These are phyloP conservation scores for Cotesia vestalis DNA, from an alignment of 1,140 invertebrate genomes.

Conservation along the genomic window DNA sequence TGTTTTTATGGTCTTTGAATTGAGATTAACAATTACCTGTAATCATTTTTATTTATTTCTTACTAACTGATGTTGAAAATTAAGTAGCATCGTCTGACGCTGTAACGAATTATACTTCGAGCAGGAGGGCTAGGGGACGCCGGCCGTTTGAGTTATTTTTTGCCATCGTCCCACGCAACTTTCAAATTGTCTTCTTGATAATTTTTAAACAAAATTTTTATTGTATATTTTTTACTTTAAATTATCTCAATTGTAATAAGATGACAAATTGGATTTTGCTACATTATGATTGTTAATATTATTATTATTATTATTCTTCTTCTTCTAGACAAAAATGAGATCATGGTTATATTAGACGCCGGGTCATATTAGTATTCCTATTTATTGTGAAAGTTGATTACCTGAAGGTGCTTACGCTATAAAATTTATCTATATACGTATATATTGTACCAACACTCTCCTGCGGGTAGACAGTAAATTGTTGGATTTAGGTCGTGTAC, in stretches of 20 bases:
- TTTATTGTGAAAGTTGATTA: conserved; percentile 18
- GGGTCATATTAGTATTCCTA: conserved; percentile 4
- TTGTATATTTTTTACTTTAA: conserved; percentile 21
- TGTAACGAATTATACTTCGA: conserved; percentile 25
- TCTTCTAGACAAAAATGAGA: neutral
- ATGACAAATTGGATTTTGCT: too few species aligned
- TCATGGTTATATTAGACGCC: conserved; percentile 14
- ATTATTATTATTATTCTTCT: too few species aligned
- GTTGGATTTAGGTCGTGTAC: conserved; percentile 15
- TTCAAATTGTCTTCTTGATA: conserved; percentile 25
- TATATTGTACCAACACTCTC: neutral
- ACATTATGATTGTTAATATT: too few species aligned
- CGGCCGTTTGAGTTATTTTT: conserved; percentile 46
- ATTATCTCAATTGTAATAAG: conserved; percentile 35
- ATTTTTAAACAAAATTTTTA: neutral
- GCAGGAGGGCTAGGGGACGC: conserved; percentile 35
- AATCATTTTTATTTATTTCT: neutral
- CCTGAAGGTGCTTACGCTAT: neutral
- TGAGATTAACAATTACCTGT: neutral
- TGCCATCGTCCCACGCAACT: conserved; percentile 37
- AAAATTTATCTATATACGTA: too few species aligned
- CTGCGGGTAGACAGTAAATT: conserved; percentile 8
- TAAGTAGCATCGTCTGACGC: conserved; percentile 28
- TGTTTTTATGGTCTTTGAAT: neutral
- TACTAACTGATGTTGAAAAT: neutral